Evolutionary conservation across 2,797 vertebrate genomes (phyloP), one percentile per base, ranked within the genome.

Genomic region (Argentina silus): DNA sequence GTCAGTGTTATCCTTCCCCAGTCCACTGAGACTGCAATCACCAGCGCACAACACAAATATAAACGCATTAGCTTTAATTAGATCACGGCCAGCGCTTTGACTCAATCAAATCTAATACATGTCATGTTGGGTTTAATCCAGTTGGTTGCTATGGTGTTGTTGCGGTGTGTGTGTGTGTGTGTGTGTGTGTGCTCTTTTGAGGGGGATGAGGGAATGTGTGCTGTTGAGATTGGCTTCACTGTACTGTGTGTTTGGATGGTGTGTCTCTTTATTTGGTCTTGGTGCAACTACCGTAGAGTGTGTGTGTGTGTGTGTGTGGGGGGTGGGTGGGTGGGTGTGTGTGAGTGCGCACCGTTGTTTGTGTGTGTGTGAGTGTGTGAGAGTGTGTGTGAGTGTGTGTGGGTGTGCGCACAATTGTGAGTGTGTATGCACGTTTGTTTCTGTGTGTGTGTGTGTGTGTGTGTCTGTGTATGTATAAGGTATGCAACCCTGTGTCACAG

Each of bases 61-160:
- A 92, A 92, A 94, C 91, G 92, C 87, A 92, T 93, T 91, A 92
- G 80, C 81, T 88, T 90, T 92, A 92, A 94, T 93, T 91, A 90
- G 88, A 93, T 87, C 84, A 85, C 64, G 84, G 88, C 83, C 85
- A 84, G 83, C 55, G 74, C 85, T 90, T 88, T 88, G 88, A 87
- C 85, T 91, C 82, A 75, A 89, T 93, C 88, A 87, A 84, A 88
- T 85, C 83, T 80, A 84, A 91, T 84, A 87, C 82, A 85, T 81
- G 78, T 81, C 78, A 85, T 66, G 78, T 65, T 91, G 90, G 85
- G 89, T 88, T 79, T 78, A 80, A 85, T 88, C 88, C 89, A 90
- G 89, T 68, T 86, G 85, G 92, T 93, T 93, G 90, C 90, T 85
- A 91, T 93, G 91, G 91, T 79, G 51, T 87, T 87, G 77, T 80